Evolutionary conservation across 2,113 vertebrate genomes (phyloP).

Genomic region (Psittacus erithacus): DNA sequence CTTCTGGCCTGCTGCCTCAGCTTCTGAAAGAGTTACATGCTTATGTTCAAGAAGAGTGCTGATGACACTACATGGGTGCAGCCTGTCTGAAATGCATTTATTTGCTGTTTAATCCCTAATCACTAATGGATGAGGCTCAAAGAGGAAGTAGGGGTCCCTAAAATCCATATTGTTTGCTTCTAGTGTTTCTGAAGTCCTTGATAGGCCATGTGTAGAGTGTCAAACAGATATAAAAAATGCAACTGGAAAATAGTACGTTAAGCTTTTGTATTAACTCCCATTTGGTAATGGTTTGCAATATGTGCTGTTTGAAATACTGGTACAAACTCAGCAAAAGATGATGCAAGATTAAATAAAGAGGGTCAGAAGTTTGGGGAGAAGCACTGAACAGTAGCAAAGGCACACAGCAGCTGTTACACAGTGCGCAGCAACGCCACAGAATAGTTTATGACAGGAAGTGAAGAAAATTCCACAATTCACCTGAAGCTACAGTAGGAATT

Average conservation of each 20-base stretch:
- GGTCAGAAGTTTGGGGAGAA: slow-evolving; percentile 58
- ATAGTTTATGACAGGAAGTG: slow-evolving; percentile 56
- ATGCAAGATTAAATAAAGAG: slow-evolving; percentile 45
- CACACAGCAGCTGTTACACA: slow-evolving; percentile 35
- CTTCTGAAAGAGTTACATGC: background rate
- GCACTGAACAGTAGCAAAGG: slow-evolving; percentile 23
- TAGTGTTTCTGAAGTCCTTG: background rate
- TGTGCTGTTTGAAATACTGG: background rate
- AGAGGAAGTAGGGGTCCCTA: background rate
- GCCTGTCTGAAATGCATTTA: background rate
- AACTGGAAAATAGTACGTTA: background rate
- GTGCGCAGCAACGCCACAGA: background rate
- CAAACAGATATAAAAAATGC: background rate
- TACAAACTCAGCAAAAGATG: slow-evolving; percentile 3
- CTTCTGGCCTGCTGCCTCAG: background rate
- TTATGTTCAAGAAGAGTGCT: background rate
- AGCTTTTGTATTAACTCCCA: background rate
- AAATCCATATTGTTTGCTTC: background rate
- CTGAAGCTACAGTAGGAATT: slow-evolving; percentile 55
- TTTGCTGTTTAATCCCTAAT: background rate
- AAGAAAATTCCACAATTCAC: slow-evolving; percentile 56
- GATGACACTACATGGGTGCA: background rate
- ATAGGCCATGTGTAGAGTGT: background rate
- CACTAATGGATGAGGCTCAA: background rate
- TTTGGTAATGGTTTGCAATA: background rate